Evolutionary conservation across 2,797 vertebrate genomes (phyloP).

Genomic region (Jordanella pulchra): DNA sequence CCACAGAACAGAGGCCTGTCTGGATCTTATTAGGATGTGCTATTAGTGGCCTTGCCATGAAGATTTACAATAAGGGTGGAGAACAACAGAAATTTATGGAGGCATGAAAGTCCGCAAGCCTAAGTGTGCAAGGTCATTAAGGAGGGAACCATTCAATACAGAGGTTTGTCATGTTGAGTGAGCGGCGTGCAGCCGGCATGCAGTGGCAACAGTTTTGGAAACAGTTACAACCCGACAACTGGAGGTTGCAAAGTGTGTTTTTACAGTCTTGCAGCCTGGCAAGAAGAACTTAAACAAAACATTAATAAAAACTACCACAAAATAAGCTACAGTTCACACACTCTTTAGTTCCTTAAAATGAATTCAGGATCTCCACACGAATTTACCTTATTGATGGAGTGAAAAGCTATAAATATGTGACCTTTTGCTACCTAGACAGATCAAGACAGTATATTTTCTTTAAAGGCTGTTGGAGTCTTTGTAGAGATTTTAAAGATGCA

Average conservation of each 20-base stretch:
- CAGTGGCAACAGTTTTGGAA: slow-evolving; percentile 35
- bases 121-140: slow-evolving; percentile 73
- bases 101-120: slow-evolving; percentile 58
- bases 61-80: slow-evolving; percentile 74
- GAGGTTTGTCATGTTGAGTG: slow-evolving; percentile 65
- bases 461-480: neutral
- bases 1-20: slow-evolving; percentile 72
- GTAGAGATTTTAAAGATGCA: neutral
- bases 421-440: too few species aligned
- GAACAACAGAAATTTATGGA: slow-evolving; percentile 75
- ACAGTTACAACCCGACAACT: slow-evolving; percentile 26
- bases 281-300: slow-evolving; percentile 12
- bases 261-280: slow-evolving; percentile 27
- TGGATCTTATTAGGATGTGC: slow-evolving; percentile 73
- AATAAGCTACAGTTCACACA: slow-evolving; percentile 13
- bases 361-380: neutral
- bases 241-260: slow-evolving; percentile 40
- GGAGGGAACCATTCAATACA: slow-evolving; percentile 70
- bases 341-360: neutral
- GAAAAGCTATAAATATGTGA: neutral
- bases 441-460: neutral
- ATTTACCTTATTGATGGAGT: slow-evolving; percentile 11
- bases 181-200: slow-evolving; percentile 40
- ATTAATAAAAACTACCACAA: slow-evolving; percentile 7
- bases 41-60: slow-evolving; percentile 73